These are phyloP conservation scores for Varanus komodoensis DNA, from an alignment of 2,113 vertebrate genomes.

Conservation along the genomic window DNA sequence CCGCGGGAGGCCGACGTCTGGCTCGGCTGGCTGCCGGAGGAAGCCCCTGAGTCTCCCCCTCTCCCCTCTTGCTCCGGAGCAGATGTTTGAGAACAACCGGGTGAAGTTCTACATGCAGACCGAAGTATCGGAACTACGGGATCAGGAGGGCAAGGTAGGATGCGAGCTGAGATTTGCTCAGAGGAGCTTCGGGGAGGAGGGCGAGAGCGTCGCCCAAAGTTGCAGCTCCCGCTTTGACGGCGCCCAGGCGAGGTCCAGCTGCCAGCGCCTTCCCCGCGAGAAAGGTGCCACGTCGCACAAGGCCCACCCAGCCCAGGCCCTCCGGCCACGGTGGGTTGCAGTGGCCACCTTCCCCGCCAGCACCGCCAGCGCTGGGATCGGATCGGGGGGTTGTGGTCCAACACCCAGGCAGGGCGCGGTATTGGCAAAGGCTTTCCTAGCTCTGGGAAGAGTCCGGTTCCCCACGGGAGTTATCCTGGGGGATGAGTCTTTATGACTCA, in stretches of 20 bases:
- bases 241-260: not conserved
- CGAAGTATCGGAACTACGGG: slow-evolving; percentile 93
- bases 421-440: not conserved
- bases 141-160: slow-evolving; percentile 95
- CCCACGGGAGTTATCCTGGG: not conserved
- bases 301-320: too few species aligned
- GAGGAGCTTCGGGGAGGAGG: not conserved
- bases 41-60: not conserved
- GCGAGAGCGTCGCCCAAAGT: not conserved
- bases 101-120: slow-evolving; percentile 99
- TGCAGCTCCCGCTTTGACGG: not conserved
- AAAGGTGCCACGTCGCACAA: too few species aligned
- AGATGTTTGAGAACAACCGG: slow-evolving; percentile 94
- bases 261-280: too few species aligned
- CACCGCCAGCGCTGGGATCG: too few species aligned
- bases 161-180: slow-evolving; percentile 30
- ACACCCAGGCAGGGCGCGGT: too few species aligned
- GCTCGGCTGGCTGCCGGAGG: not conserved
- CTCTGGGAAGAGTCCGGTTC: not conserved
- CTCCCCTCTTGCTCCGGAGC: not conserved
- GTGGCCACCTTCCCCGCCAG: too few species aligned
- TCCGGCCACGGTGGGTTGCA: not conserved
- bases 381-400: too few species aligned
- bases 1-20: too few species aligned
- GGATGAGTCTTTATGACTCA: not conserved